These are phyloP conservation scores for Drosophila mimica DNA, from an alignment of 2,888 invertebrate species.

Conservation along the genomic window DNA sequence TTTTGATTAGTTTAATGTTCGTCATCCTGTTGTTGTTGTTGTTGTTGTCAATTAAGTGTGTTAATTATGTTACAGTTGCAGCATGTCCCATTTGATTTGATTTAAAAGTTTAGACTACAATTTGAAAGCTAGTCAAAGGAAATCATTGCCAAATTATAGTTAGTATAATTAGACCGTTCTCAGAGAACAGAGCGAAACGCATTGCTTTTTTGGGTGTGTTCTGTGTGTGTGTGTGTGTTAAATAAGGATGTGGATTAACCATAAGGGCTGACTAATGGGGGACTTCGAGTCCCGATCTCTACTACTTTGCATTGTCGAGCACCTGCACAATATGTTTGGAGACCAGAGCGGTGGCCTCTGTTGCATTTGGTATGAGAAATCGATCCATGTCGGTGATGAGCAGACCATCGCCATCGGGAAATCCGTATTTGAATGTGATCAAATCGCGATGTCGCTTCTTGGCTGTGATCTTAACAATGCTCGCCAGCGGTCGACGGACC, in stretches of 20 bases:
- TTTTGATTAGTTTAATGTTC: conserved; percentile 10
- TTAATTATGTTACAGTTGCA: conserved; percentile 58
- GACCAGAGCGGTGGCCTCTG: conserved; percentile 94
- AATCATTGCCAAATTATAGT: conserved; percentile 63
- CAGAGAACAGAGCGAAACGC: conserved; percentile 26
- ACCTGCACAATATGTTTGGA: conserved; percentile 94
- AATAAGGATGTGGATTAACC: conserved; percentile 14
- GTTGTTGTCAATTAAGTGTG: conserved; percentile 9
- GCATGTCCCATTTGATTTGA: conserved; percentile 20
- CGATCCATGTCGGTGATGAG: conserved; percentile 95
- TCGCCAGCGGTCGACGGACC: conserved; percentile 93
- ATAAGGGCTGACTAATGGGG: conserved; percentile 20
- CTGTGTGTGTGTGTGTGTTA: conserved; percentile 24
- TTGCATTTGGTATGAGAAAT: conserved; percentile 96
- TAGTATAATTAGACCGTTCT: conserved; percentile 40
- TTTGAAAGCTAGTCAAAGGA: conserved; percentile 55
- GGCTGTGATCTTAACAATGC: conserved; percentile 98
- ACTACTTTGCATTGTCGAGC: conserved; percentile 82
- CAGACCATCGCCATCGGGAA: conserved; percentile 91
- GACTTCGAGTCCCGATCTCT: conserved; percentile 11
- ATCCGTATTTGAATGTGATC: conserved; percentile 98
- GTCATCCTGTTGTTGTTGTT: neutral
- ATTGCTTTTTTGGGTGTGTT: conserved; percentile 56
- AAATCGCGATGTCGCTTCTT: conserved; percentile 97
- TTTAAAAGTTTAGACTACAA: conserved; percentile 38